Conservation (phyloP, 2,888 invertebrate species). For the Allophyes oxyacanthae region DNA sequence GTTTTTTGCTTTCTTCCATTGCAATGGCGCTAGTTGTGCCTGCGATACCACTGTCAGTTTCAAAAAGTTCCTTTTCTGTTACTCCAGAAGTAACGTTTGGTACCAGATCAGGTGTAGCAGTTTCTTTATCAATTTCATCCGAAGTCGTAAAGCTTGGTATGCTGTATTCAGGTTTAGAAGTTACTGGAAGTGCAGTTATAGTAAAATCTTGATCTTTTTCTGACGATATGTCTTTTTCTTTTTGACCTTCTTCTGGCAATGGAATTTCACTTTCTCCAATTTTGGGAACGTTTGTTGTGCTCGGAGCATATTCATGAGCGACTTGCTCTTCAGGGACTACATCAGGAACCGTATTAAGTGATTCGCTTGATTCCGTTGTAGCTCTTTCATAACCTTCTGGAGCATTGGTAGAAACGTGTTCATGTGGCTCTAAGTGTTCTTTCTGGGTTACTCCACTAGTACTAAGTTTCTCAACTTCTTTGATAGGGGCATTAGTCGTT, state of each 20-base stretch:
- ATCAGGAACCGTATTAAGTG: slow-evolving; percentile 51
- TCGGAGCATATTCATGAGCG: slow-evolving; percentile 21
- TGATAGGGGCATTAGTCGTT: slow-evolving; percentile 30
- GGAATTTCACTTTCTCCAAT: slow-evolving; percentile 28
- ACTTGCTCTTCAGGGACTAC: slow-evolving; percentile 39
- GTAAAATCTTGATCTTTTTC: slow-evolving; percentile 22
- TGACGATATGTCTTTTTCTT: slow-evolving; percentile 11
- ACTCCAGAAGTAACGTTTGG: slow-evolving; percentile 22
- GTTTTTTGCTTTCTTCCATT: slow-evolving; percentile 53
- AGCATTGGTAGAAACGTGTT: slow-evolving; percentile 16
- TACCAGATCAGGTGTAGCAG: slow-evolving; percentile 13
- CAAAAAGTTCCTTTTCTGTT: slow-evolving; percentile 37
- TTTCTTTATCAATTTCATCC: slow-evolving; percentile 31
- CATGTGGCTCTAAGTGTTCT: slow-evolving; percentile 21
- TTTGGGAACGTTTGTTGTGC: slow-evolving; percentile 21
- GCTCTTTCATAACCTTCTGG: slow-evolving; percentile 36
- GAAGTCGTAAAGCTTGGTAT: slow-evolving; percentile 20
- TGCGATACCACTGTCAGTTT: slow-evolving; percentile 27
- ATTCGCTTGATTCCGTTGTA: slow-evolving; percentile 49
- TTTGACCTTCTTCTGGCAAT: slow-evolving; percentile 17
- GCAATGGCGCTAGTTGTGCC: slow-evolving; percentile 53
- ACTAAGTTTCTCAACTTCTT: slow-evolving; percentile 27
- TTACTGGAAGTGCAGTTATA: slow-evolving; percentile 12
- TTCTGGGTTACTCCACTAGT: slow-evolving; percentile 22
- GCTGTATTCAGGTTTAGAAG: slow-evolving; percentile 29